A percentile compares a stretch with the other conserved stretches of the same genome.
Conservation (phyloP, 1,140 invertebrate species). For the Glossosoma conforme region DNA sequence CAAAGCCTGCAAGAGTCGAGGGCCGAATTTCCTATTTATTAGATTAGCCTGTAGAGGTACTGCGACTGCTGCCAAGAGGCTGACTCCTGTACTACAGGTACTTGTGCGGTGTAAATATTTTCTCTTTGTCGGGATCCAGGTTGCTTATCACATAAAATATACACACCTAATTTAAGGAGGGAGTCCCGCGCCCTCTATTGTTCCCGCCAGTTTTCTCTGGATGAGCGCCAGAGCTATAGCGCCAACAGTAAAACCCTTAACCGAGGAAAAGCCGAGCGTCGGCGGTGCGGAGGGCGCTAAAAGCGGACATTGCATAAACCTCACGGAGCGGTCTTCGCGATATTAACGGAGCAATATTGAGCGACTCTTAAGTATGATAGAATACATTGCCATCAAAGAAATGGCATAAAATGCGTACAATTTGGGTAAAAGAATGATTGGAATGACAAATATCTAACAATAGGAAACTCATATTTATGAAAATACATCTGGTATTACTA, state of each 20-base stretch:
- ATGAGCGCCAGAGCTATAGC: slow-evolving; percentile 2
- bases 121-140: slow-evolving; percentile 13
- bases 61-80: slow-evolving; percentile 12
- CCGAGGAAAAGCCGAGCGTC: slow-evolving; percentile 7
- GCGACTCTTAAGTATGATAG: no score
- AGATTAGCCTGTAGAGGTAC: slow-evolving; percentile 18
- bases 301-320: no score
- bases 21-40: slow-evolving; percentile 27
- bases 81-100: slow-evolving; percentile 9
- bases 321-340: no score
- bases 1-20: no score
- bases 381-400: no score
- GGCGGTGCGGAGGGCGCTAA: no score
- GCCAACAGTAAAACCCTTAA: slow-evolving; percentile 10
- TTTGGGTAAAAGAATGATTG: no score
- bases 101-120: slow-evolving; percentile 11
- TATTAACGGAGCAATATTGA: no score
- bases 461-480: no score
- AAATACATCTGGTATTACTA: no score
- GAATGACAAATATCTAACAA: no score
- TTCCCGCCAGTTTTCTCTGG: slow-evolving; percentile 8
- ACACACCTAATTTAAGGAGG: slow-evolving; percentile 20
- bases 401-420: no score
- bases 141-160: slow-evolving; percentile 29
- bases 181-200: background rate